A percentile compares a stretch with the other conserved stretches of the same genome.
These are phyloP conservation scores for Hippasteria phrygiana DNA, from an alignment of 53 echinoderm and acorn worm genomes.

Conservation along the genomic window DNA sequence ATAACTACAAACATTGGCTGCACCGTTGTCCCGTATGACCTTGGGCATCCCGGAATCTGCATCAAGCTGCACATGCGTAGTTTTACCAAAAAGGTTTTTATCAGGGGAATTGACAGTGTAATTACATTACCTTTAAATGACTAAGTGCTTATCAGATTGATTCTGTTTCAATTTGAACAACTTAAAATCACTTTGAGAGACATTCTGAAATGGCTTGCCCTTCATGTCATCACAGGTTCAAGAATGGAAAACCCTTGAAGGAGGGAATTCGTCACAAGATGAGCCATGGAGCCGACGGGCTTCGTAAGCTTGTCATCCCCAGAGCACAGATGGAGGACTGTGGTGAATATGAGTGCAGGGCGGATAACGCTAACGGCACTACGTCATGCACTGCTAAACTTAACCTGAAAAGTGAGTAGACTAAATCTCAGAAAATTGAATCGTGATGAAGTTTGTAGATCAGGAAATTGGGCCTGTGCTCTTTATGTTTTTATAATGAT, in stretches of 20 bases:
- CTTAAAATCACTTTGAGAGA: neutral
- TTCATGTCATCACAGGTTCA: constrained; percentile 55
- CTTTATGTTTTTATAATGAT: neutral
- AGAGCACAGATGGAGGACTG: constrained; percentile 59
- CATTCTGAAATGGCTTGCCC: neutral
- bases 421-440: neutral
- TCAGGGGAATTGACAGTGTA: neutral
- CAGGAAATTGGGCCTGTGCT: neutral
- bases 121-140: neutral
- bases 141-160: neutral
- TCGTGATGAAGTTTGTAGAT: neutral
- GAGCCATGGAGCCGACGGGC: constrained; percentile 46
- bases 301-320: constrained; percentile 47
- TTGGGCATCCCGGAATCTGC: too few relatives aligned
- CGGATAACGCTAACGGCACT: constrained; percentile 58
- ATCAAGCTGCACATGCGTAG: too few relatives aligned
- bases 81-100: too few relatives aligned
- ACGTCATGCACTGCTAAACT: constrained; percentile 49
- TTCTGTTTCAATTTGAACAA: neutral
- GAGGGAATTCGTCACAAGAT: constrained; percentile 66
- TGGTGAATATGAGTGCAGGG: constrained; percentile 71
- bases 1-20: too few relatives aligned
- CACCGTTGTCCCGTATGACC: too few relatives aligned
- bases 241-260: constrained; percentile 66
- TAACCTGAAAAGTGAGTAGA: constrained; percentile 54